phyloP scores from a whole-genome alignment of 64 coral and sea anemone genomes.

The Stichodactyla helianthus region DNA sequence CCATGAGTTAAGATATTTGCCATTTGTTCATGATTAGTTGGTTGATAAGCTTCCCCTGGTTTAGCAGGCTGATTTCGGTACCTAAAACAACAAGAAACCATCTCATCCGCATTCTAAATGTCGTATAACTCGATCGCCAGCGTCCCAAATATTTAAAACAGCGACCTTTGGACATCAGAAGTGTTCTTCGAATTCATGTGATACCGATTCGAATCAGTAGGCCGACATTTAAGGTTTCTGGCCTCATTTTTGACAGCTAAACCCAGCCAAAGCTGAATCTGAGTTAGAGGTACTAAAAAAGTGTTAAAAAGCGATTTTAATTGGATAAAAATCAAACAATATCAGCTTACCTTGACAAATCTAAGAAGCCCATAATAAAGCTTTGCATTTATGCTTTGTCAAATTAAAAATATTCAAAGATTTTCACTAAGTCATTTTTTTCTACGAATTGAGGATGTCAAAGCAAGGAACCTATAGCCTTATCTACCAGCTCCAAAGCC shows the following conservation, averaged over 20 bases:
- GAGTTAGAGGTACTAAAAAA: background rate
- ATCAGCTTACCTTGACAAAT: background rate
- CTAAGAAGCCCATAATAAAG: background rate
- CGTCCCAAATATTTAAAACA: no score
- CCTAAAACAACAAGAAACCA: constrained; percentile 20
- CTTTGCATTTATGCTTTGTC: background rate
- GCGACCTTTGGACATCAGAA: no score
- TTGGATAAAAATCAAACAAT: background rate
- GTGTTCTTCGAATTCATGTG: no score
- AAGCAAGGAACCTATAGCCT: background rate
- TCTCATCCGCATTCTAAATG: background rate
- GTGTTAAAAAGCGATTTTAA: background rate
- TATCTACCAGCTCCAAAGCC: background rate
- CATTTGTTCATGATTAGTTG: constrained; percentile 81
- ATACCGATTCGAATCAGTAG: no score
- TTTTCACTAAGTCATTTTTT: background rate
- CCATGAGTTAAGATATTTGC: constrained; percentile 92
- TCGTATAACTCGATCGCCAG: background rate
- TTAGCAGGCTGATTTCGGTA: constrained; percentile 79
- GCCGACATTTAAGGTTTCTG: no score
- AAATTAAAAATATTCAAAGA: background rate
- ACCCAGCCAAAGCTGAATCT: no score
- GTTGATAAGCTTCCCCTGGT: constrained; percentile 74
- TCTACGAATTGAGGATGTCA: background rate
- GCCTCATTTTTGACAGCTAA: no score